phyloP scores from a whole-genome alignment of 2,888 invertebrate genomes.

The Conus canariensis region DNA sequence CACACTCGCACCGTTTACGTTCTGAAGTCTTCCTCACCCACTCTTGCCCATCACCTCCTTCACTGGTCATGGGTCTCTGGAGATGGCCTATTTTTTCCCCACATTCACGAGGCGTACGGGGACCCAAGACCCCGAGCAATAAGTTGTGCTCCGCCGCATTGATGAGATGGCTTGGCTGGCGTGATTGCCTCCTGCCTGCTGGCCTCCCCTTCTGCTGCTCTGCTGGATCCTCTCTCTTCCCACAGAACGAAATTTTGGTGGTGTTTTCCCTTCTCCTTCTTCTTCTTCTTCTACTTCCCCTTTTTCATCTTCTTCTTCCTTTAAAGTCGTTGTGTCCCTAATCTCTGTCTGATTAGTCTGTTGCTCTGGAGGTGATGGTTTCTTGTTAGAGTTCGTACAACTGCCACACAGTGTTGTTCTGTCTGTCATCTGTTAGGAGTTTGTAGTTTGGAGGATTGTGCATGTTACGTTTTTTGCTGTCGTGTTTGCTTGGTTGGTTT shows the following conservation, averaged over 20 bases:
- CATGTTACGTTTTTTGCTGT: too few species aligned
- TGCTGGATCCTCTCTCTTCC: neutral
- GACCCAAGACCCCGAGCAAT: neutral
- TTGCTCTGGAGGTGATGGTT: neutral
- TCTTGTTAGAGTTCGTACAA: too few species aligned
- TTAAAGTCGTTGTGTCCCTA: neutral
- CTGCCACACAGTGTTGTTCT: too few species aligned
- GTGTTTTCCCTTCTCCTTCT: too few species aligned
- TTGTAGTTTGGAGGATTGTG: too few species aligned
- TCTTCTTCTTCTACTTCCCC: neutral
- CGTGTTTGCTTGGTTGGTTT: too few species aligned
- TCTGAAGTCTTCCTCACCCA: neutral
- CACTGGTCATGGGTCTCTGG: neutral
- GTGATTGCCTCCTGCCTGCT: neutral
- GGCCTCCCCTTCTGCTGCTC: neutral
- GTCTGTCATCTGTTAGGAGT: too few species aligned
- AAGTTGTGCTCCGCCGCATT: neutral
- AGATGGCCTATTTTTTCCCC: neutral
- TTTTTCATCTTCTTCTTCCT: neutral
- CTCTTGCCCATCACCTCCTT: neutral
- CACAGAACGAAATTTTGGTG: too few species aligned
- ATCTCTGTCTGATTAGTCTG: constrained; percentile 14
- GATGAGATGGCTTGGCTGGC: neutral
- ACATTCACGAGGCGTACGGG: neutral
- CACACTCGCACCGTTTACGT: neutral